Percentiles rank a stretch among this genome's conserved stretches.
phyloP scores from a whole-genome alignment of 2,113 vertebrate species.

The Pycnonotus jocosus region DNA sequence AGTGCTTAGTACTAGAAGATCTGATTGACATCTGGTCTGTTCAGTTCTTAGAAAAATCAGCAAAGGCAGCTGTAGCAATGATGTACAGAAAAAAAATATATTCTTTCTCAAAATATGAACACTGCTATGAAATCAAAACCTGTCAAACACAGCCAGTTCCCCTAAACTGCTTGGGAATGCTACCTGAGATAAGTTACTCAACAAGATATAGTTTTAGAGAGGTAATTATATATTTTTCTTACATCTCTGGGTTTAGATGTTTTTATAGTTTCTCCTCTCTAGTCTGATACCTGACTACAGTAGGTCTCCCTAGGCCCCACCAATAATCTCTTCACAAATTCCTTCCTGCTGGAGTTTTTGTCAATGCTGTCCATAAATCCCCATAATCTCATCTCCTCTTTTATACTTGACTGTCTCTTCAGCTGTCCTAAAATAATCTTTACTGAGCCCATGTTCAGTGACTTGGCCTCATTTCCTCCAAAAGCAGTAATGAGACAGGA shows the following conservation, averaged over 20 bases:
- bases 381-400: neutral
- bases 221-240: neutral
- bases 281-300: neutral
- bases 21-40: neutral
- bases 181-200: neutral
- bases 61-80: neutral
- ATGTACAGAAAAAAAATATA: neutral
- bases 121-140: neutral
- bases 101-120: neutral
- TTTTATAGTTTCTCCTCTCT: neutral
- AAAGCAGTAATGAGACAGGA: neutral
- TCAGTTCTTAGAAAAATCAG: neutral
- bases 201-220: neutral
- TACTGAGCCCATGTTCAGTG: neutral
- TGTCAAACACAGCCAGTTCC: neutral
- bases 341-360: neutral
- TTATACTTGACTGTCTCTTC: neutral
- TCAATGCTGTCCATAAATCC: neutral
- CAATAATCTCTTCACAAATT: neutral
- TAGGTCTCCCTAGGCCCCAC: neutral
- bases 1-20: neutral
- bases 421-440: neutral
- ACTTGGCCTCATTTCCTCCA: neutral
- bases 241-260: neutral
- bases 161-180: neutral